Evolutionary conservation across 2,888 invertebrate species (phyloP), one percentile per base, ranked within the genome.

Genomic region (Rambutsinella grinnellia): DNA sequence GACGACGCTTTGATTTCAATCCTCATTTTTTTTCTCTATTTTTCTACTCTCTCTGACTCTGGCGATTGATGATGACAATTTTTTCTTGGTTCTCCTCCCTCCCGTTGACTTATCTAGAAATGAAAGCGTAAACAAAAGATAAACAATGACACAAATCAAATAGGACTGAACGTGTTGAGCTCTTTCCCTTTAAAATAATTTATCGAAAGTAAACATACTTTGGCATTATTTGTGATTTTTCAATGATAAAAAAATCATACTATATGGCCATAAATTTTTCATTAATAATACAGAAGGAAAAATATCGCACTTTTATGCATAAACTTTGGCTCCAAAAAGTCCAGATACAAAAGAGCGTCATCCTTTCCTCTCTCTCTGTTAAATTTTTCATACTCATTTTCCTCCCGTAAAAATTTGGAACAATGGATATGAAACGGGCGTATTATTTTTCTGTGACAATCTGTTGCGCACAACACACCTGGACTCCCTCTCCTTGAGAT

Each of bases 391-490:
- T 17, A 36, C 6, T 13, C 36, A 36, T 8, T 36, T 36, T 36
- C 36, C 36, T 36, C 5, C 13, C 13, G 36, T 36, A 36, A 36
- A 36, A 36, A 36, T 36, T 36, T 36, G 36, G 66, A 46, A 66
- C 46, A 56, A 54, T 67, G 17, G 13, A 51, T 15, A 47, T 17
- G 6, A 36, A 36, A 13, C 47, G 68, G 68, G 68, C 68, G 68
- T 68, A 58, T 27, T 28, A 66, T 46, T 62, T 62, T 49, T 8
- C 6, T 27, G 61, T 46, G 70, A 66, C 62, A 68, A 75, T 67
- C 67, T 75, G 75, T 68, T 75, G 74, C 53, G 17, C 27, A 46
- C 53, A 53, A 6, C 28, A 62, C 75, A 75, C 75, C 75, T 75
- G 75, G 75, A 68, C 51, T 23, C 53, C 13, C 47, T 21, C 26